Evolutionary conservation across 2,888 invertebrate species (phyloP), one percentile per base, ranked within the genome.

Genomic region (Cephus runcator): DNA sequence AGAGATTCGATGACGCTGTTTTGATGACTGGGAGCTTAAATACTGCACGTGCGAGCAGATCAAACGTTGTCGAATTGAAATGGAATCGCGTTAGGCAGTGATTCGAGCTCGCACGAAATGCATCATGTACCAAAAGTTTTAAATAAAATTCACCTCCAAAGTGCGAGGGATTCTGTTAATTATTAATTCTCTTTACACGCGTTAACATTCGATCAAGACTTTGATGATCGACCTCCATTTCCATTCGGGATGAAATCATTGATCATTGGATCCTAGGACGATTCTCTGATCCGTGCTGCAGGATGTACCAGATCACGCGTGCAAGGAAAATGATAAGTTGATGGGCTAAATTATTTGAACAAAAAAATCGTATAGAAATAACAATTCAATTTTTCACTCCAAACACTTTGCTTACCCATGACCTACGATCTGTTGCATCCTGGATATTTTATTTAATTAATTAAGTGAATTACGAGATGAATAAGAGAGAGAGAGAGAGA

Each of bases 71-170:
- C 56, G 56, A 56, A 56, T 56, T 23, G 56, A 56, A 56, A 56
- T 56, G 56, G 56, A 56, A 56, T 56, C 56, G 56, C 56, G 56
- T 56, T 23, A 23, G 56, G 23, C 56, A 23, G 23, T 9, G 56
- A 56, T 56, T 56, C 56, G 56, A 23, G 56, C 56, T 56, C 56
- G 56, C 56, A 56, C 56, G 56, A 56, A 2, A 56, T 9, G 9
- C 56, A 56, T 81, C 80, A 76, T 85, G 83, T 85, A 84, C 80
- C 81, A 80, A 82, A 84, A 82, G 80, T 81, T 79, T 77, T 80
- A 79, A 56, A 81, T 79, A 79, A 80, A 78, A 78, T 30, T 77
- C 75, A 82, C 77, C 75, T 79, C 77, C 77, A 35, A 75, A 79
- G 78, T 75, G 76, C 75, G 75, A 77, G 71, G 71, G 56, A 9